Base-by-base conservation (phyloP, 2,797 vertebrate genomes). In the Sebastes vulpes region DNA sequence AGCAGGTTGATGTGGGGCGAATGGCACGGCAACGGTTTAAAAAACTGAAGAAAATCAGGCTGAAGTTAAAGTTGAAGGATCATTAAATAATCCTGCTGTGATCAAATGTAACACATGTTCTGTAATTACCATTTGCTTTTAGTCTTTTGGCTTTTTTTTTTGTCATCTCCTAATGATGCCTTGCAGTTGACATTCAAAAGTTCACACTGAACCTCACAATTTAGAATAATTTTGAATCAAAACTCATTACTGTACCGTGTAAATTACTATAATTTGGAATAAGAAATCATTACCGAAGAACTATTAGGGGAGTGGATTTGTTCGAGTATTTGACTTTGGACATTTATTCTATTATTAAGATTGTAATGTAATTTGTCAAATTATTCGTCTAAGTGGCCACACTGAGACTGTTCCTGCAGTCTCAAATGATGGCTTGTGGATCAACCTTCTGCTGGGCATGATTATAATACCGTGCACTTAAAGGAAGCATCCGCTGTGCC, bases 241-340 rank as follows among this genome's bases (percentile, higher is more conserved):
- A 82, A 31, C n/a, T 67, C 59, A 76, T 89, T 73, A 80, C 56
- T 31, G 21, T 79, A 66, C 61, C 11, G 12, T 64, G 56, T 79
- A 84, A 87, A 82, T 86, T 5, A 77, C 74, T 73, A 74, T 77
- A 75, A 90, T 85, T 89, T 85, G 29, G 67, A 82, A 65, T 59
- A 80, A 48, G 66, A 84, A 82, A 73, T 80, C 20, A 83, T 80
- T 79, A 81, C 52, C 0, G 3, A 58, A 73, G 31, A 65, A 66
- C 56, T 52, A 78, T 81, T 75, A 77, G 9, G 4, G 32, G 64
- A 20, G 8, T 80, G 35, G 59, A 84, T 91, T 89, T 85, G 80
- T 87, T 87, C 72, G 74, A 79, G 73, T 75, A 63, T 73, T 83
- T 83, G 79, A 87, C 77, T 82, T 72, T 75, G 46, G 75, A 81